Evolutionary conservation across 92 coral and sea anemone species (phyloP).

Genomic region (Phenganax subtilis): DNA sequence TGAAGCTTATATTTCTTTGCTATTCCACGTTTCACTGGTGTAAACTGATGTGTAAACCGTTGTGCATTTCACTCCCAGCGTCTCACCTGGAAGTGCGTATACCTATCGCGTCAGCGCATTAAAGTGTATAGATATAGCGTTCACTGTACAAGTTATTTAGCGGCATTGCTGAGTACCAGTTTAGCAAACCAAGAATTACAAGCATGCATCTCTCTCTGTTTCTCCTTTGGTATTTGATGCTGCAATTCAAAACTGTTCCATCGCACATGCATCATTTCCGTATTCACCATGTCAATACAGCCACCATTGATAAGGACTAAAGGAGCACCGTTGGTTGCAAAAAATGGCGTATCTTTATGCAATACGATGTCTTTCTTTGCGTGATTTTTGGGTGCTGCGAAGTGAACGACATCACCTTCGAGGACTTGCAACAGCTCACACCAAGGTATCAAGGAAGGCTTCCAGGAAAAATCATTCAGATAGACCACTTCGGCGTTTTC

Average conservation of each 20-base stretch:
- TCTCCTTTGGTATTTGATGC: not conserved
- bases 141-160: no score
- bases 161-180: not conserved
- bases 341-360: no score
- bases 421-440: constrained; percentile 1
- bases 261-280: not conserved
- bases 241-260: not conserved
- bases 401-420: not conserved
- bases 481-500: not conserved
- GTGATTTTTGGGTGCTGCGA: not conserved
- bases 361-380: no score
- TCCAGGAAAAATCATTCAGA: no score
- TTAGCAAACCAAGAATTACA: not conserved
- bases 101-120: no score
- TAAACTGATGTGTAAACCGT: no score
- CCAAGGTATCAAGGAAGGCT: constrained; percentile 1
- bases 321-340: not conserved
- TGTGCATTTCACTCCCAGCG: no score
- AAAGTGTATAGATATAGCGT: no score
- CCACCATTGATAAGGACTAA: not conserved
- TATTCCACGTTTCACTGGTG: no score
- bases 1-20: no score
- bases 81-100: no score
- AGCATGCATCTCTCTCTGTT: not conserved
- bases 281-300: not conserved